Conservation (phyloP, 2,888 invertebrate genomes). For the Isotomurus palustris region DNA sequence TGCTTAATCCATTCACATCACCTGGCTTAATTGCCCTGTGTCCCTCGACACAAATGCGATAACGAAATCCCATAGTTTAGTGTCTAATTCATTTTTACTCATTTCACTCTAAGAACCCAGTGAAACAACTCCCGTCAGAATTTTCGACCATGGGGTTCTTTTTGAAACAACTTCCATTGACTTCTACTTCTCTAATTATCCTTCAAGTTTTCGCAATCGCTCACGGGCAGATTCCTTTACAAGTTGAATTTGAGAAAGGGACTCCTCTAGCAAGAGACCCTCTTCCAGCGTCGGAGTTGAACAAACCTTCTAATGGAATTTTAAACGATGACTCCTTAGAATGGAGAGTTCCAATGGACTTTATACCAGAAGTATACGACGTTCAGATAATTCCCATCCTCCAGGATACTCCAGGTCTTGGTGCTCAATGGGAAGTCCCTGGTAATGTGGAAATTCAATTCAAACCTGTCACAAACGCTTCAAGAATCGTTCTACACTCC, state of each 20-base stretch:
- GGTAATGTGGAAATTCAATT: conserved; percentile 23
- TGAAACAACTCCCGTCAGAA: too few species aligned
- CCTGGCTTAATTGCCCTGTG: too few species aligned
- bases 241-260: conserved; percentile 14
- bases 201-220: too few species aligned
- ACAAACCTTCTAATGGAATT: background rate
- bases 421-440: conserved; percentile 19
- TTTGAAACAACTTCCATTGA: too few species aligned
- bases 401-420: conserved; percentile 10
- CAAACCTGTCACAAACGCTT: conserved; percentile 2
- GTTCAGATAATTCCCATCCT: conserved; percentile 25
- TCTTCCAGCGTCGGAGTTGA: background rate
- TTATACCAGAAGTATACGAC: conserved; percentile 20
- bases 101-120: too few species aligned
- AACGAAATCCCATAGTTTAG: too few species aligned
- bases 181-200: too few species aligned
- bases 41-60: too few species aligned
- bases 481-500: conserved; percentile 23
- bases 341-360: conserved; percentile 25
- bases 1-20: too few species aligned
- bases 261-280: background rate
- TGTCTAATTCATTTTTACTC: too few species aligned
- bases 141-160: too few species aligned
- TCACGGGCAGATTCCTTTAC: conserved; percentile 14
- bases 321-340: conserved; percentile 18